Conservation (phyloP, 2,888 invertebrate genomes). For the Notodonta dromedarius region DNA sequence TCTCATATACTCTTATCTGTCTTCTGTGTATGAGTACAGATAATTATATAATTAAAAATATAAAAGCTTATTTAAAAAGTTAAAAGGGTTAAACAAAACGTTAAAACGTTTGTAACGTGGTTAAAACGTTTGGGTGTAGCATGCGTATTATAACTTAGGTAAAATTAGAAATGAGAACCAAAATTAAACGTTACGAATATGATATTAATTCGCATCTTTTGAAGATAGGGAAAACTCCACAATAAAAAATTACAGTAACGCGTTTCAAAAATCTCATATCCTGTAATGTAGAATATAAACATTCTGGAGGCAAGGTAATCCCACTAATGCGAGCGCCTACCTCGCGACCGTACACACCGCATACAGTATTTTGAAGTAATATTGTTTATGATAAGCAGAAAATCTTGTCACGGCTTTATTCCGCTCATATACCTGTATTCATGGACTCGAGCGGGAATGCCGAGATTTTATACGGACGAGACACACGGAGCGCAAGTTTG, state of each 20-base stretch:
- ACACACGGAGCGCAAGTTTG: conserved; percentile 18
- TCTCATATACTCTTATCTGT: too few species aligned
- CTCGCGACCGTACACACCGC: conserved; percentile 19
- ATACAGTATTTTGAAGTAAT: conserved; percentile 63
- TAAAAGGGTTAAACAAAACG: too few species aligned
- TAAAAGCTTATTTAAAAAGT: too few species aligned
- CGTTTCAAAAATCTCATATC: conserved; percentile 3
- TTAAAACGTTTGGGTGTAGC: too few species aligned
- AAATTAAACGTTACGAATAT: too few species aligned
- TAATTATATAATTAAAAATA: too few species aligned
- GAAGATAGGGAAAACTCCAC: background rate
- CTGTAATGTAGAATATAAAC: background rate
- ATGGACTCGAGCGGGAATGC: conserved; percentile 26
- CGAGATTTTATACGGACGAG: conserved; percentile 24
- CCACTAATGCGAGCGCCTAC: conserved; percentile 13
- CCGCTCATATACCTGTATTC: conserved; percentile 46
- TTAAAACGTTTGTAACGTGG: too few species aligned
- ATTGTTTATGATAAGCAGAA: conserved; percentile 80
- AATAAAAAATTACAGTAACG: background rate
- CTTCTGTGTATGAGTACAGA: too few species aligned
- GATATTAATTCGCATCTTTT: too few species aligned
- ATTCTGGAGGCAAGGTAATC: conserved; percentile 5
- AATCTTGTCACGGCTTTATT: conserved; percentile 73
- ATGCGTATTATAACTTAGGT: too few species aligned
- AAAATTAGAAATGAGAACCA: too few species aligned